Percentiles rank a stretch among this genome's conserved stretches.
These are phyloP conservation scores for Drosophila helvetica DNA, from an alignment of 2,888 invertebrate genomes.

Conservation along the genomic window DNA sequence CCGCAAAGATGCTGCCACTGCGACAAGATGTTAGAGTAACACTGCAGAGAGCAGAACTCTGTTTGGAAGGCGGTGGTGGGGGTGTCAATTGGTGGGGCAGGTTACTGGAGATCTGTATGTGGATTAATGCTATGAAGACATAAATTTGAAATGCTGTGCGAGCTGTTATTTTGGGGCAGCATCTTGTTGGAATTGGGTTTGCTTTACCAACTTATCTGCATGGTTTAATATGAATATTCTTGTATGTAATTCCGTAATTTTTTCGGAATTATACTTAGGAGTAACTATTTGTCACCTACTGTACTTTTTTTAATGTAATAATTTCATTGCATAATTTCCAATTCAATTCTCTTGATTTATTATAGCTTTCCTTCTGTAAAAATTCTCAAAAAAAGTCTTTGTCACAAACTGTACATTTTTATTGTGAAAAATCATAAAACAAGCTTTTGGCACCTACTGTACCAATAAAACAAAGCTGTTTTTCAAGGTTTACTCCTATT, in stretches of 20 bases:
- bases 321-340: no score
- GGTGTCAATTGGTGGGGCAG: neutral
- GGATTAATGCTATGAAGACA: neutral
- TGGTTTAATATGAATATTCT: neutral
- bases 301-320: neutral
- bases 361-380: neutral
- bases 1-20: slow-evolving; percentile 48
- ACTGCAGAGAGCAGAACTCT: neutral
- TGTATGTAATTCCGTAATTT: neutral
- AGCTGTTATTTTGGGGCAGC: neutral
- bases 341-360: neutral
- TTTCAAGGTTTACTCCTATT: neutral
- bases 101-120: neutral
- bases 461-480: neutral
- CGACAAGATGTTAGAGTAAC: slow-evolving; percentile 33
- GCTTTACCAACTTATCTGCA: no score
- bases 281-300: neutral
- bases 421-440: neutral
- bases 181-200: neutral
- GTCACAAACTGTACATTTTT: neutral
- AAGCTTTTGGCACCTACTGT: neutral
- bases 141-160: neutral
- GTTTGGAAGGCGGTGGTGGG: neutral
- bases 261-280: neutral
- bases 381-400: neutral